Evolutionary conservation across 2,888 invertebrate genomes (phyloP).

Genomic region (Hypolimnas misippus): DNA sequence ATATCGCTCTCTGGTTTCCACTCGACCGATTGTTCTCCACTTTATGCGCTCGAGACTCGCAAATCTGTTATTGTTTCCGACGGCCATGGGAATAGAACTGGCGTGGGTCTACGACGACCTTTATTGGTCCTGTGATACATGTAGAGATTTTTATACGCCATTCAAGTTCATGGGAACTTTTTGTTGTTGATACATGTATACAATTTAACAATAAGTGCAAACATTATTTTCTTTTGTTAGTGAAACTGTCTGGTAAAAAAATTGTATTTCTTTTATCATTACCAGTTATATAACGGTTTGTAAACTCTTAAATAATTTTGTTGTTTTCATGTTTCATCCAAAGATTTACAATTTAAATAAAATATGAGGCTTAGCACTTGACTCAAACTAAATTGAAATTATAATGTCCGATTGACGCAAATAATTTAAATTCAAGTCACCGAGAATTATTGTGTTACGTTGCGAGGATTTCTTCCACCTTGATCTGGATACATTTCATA

Average conservation of each 20-base stretch:
- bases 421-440: conserved; percentile 61
- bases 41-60: conserved; percentile 69
- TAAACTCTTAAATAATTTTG: conserved; percentile 11
- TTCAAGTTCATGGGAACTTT: conserved; percentile 27
- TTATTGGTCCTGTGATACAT: conserved; percentile 53
- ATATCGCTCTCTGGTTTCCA: conserved; percentile 79
- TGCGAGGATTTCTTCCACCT: conserved; percentile 62
- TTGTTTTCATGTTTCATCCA: not conserved
- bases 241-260: not conserved
- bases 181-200: conserved; percentile 5
- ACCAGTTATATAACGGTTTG: conserved; percentile 20
- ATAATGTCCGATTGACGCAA: conserved; percentile 64
- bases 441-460: conserved; percentile 57
- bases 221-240: not conserved
- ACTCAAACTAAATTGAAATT: conserved; percentile 50
- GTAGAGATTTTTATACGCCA: conserved; percentile 26
- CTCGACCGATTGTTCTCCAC: conserved; percentile 76
- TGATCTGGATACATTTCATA: conserved; percentile 65
- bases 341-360: conserved; percentile 22
- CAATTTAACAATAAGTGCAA: not conserved
- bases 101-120: conserved; percentile 66
- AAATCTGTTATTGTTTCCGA: conserved; percentile 75
- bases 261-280: not conserved
- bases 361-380: conserved; percentile 33
- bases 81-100: conserved; percentile 65